phyloP scores from a whole-genome alignment of 2,888 invertebrate genomes.

The Macaria liturata region DNA sequence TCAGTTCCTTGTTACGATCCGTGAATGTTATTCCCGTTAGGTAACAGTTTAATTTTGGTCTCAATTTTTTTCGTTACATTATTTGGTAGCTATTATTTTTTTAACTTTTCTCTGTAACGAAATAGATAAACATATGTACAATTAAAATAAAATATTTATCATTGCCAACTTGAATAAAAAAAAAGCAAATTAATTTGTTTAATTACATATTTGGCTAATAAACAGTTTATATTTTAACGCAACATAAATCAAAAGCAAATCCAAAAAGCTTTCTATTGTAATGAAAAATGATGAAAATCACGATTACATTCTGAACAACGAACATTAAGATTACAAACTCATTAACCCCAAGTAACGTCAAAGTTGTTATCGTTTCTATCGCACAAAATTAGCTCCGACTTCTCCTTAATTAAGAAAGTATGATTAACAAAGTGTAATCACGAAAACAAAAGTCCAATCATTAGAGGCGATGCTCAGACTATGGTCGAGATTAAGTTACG shows the following conservation, averaged over 20 bases:
- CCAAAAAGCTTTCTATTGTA: constrained; percentile 17
- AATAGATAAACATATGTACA: too few relatives aligned
- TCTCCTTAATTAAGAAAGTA: constrained; percentile 80
- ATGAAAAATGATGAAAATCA: constrained; percentile 53
- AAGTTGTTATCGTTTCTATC: constrained; percentile 70
- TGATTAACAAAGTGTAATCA: constrained; percentile 81
- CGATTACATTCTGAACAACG: constrained; percentile 46
- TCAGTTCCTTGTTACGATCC: neutral
- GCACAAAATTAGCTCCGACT: constrained; percentile 71
- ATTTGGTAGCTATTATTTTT: too few relatives aligned
- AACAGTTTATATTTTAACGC: neutral
- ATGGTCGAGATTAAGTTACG: constrained; percentile 21
- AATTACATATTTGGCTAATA: too few relatives aligned
- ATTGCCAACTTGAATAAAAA: too few relatives aligned
- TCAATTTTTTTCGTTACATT: too few relatives aligned
- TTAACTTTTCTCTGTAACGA: too few relatives aligned
- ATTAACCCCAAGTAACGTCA: constrained; percentile 61
- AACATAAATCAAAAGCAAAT: neutral
- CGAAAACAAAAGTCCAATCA: constrained; percentile 80
- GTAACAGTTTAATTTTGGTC: too few relatives aligned
- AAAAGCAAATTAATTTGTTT: too few relatives aligned
- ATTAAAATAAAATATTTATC: too few relatives aligned
- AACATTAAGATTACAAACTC: constrained; percentile 58
- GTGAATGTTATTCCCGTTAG: too few relatives aligned
- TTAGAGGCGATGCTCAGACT: constrained; percentile 47